Percentiles rank a stretch among this genome's conserved stretches.
Conservation (phyloP, 2,888 invertebrate genomes). For the Anthoptus insignis region DNA sequence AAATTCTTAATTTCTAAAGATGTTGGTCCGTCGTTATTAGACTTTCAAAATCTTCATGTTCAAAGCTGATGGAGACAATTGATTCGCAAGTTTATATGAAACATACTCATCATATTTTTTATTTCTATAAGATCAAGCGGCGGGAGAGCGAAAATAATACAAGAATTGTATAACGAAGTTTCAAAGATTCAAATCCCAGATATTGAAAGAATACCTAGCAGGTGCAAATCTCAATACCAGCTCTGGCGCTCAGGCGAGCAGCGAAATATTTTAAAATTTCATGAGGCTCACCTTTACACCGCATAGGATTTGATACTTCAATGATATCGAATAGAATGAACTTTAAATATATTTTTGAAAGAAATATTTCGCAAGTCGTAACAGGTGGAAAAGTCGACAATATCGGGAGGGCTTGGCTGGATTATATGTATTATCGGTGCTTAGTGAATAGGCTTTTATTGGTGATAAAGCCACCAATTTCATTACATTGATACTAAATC, state of each 20-base stretch:
- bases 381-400: not conserved
- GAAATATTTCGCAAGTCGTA: not conserved
- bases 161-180: not conserved
- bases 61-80: no score
- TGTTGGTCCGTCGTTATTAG: no score
- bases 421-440: no score
- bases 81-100: no score
- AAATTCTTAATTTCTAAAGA: no score
- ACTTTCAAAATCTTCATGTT: no score
- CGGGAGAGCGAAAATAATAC: no score
- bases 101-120: no score
- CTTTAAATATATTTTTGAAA: slow-evolving; percentile 4
- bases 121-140: no score
- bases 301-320: slow-evolving; percentile 8
- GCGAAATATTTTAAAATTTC: slow-evolving; percentile 28
- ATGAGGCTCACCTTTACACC: slow-evolving; percentile 9
- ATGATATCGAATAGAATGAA: not conserved
- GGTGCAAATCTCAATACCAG: slow-evolving; percentile 18
- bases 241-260: not conserved
- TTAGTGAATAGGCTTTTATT: no score
- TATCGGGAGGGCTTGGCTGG: not conserved
- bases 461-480: no score
- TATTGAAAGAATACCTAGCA: slow-evolving; percentile 9
- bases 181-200: not conserved
- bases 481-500: no score